Evolutionary conservation across 2,888 invertebrate species (phyloP), one percentile per base, ranked within the genome.

Genomic region (Deilephila porcellus): DNA sequence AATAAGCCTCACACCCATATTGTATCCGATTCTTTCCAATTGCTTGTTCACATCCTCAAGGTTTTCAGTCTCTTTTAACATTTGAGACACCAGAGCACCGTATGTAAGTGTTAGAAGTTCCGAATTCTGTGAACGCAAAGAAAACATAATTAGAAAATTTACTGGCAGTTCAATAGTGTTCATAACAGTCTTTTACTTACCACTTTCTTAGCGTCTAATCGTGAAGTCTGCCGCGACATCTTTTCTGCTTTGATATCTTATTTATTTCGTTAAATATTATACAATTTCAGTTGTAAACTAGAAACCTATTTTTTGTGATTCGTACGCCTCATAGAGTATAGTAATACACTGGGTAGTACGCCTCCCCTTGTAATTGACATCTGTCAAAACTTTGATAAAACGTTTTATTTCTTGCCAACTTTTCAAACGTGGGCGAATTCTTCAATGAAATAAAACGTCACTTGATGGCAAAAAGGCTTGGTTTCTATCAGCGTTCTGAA

Each of bases 1-100:
- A 76, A 99, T 99, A 60, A 99, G 93, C 64, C 99, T 96, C 72
- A 99, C 97, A 17, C 99, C 99, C 96, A 99, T 99, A 88, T 99
- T 99, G 89, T 99, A 99, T 5, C 99, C 99, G 93, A 98, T 97
- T 86, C 98, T 95, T 85, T 99, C 99, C 75, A 99, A 92, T 86
- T 99, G 99, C 86, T 99, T 98, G 89, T 99, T 99, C 0, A 99
- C 99, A 94, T 99, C 99, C 60, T 99, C 99, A 6, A 98, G 97
- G 91, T 98, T 98, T 88, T 99, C 99, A 83, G 97, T 97, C 89
- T 99, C 99, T 90, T 98, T 98, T 29, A 99, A 93, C 95, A 99
- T 97, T 95, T 99, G 99, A 3, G 99, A 98, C 0, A 99, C 99
- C 76, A 99, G 94, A 4, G 99, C 98, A 62, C 99, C 99, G 93